A percentile compares a stretch with the other conserved stretches of the same genome.
phyloP scores from a whole-genome alignment of 2,888 invertebrate species.

The Argyresthia albistria region DNA sequence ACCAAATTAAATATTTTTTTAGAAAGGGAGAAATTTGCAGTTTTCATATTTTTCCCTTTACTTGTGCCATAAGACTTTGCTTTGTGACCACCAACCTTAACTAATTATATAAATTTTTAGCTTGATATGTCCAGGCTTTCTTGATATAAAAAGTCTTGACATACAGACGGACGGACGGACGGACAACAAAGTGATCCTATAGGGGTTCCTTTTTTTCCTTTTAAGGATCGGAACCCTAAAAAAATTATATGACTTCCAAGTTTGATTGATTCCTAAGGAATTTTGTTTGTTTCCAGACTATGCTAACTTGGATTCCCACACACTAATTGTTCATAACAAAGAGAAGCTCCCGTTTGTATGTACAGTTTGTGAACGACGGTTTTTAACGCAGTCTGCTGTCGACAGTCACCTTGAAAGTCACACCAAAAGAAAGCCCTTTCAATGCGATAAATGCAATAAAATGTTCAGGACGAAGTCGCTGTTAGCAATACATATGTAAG shows the following conservation, averaged over 20 bases:
- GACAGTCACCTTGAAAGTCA: constrained; percentile 37
- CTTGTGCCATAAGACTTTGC: too few species aligned
- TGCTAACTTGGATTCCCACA: constrained; percentile 23
- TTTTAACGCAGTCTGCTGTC: constrained; percentile 28
- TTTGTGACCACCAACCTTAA: too few species aligned
- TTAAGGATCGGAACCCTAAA: too few species aligned
- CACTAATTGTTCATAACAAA: constrained; percentile 27
- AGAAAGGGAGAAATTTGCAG: too few species aligned
- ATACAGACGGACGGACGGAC: too few species aligned
- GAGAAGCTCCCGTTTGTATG: constrained; percentile 29
- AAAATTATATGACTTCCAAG: neutral
- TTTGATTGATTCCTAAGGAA: constrained; percentile 12
- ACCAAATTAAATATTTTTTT: too few species aligned
- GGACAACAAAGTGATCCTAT: too few species aligned
- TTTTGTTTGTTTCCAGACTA: constrained; percentile 5
- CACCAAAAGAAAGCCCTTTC: constrained; percentile 37
- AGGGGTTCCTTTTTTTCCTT: too few species aligned
- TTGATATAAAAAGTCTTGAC: too few species aligned
- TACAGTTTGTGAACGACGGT: constrained; percentile 35
- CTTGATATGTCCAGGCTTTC: too few species aligned
- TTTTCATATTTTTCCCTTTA: too few species aligned
- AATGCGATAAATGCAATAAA: constrained; percentile 44
- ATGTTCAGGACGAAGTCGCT: constrained; percentile 30
- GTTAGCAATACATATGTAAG: constrained; percentile 40
- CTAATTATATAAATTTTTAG: too few species aligned